phyloP scores from a whole-genome alignment of 2,888 invertebrate genomes.

The Megamerina dolium region DNA sequence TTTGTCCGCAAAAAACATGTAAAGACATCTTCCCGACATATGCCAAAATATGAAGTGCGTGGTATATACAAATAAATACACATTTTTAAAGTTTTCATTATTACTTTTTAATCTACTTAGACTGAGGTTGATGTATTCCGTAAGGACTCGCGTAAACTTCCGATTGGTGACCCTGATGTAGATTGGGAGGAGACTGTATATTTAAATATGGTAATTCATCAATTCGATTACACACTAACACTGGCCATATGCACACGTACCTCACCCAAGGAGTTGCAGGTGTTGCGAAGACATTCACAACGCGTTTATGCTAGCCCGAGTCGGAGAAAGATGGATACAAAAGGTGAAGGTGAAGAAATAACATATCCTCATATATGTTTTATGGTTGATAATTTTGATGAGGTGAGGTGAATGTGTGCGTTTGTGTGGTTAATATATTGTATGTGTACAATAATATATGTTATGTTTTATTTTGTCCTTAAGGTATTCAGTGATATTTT shows the following conservation, averaged over 20 bases:
- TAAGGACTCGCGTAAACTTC: slow-evolving; percentile 93
- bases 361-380: slow-evolving; percentile 99
- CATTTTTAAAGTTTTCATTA: no score
- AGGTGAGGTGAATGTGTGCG: slow-evolving; percentile 59
- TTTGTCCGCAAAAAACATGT: slow-evolving; percentile 91
- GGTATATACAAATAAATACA: neutral
- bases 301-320: slow-evolving; percentile 97
- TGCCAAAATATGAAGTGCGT: slow-evolving; percentile 82
- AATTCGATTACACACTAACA: slow-evolving; percentile 96
- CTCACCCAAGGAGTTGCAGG: slow-evolving; percentile 95
- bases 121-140: slow-evolving; percentile 96
- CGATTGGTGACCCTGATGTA: slow-evolving; percentile 90
- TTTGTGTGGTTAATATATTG: neutral
- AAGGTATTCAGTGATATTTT: slow-evolving; percentile 97
- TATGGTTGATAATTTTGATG: slow-evolving; percentile 98
- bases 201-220: slow-evolving; percentile 94
- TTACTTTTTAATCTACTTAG: slow-evolving; percentile 47
- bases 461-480: slow-evolving; percentile 14
- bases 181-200: slow-evolving; percentile 99
- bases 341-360: slow-evolving; percentile 97
- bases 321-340: slow-evolving; percentile 93
- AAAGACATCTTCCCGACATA: slow-evolving; percentile 76
- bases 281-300: slow-evolving; percentile 84
- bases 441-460: neutral
- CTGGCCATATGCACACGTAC: slow-evolving; percentile 97